Conservation (phyloP, 1,140 invertebrate genomes). For the Sarcophaga bullata region DNA sequence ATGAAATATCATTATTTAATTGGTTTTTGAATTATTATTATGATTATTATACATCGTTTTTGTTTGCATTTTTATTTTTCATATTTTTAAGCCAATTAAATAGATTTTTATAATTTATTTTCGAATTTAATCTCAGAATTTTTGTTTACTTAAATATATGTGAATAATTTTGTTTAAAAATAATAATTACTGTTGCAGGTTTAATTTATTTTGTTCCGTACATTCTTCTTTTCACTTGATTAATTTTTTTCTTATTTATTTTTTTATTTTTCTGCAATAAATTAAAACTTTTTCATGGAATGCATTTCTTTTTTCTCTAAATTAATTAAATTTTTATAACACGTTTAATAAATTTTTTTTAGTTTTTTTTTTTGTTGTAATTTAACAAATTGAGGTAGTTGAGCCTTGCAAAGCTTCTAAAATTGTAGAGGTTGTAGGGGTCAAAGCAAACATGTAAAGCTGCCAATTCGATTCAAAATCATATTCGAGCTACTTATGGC, state of each 20-base stretch:
- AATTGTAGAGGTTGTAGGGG: not conserved
- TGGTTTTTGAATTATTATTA: constrained; percentile 27
- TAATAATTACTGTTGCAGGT: constrained; percentile 46
- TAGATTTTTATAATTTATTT: constrained; percentile 43
- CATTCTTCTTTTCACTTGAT: not conserved
- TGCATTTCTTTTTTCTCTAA: constrained; percentile 42
- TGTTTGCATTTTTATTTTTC: no score
- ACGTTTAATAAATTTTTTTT: not conserved
- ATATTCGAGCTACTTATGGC: not conserved
- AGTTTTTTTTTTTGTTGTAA: constrained; percentile 17
- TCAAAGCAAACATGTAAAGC: not conserved
- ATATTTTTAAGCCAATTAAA: constrained; percentile 28
- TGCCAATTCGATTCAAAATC: constrained; percentile 1
- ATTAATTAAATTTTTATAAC: not conserved
- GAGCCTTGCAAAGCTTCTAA: constrained; percentile 22
- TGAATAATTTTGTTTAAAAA: constrained; percentile 34
- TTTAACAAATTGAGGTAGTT: constrained; percentile 40
- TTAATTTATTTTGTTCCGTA: not conserved
- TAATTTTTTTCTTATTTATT: constrained; percentile 12
- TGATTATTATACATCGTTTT: constrained; percentile 32
- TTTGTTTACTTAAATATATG: constrained; percentile 22
- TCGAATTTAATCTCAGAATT: constrained; percentile 42
- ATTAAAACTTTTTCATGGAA: constrained; percentile 50
- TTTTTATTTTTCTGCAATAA: constrained; percentile 27
- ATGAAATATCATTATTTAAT: constrained; percentile 43